These are phyloP conservation scores for Spondyliosoma cantharus DNA, from an alignment of 2,797 vertebrate genomes.

Conservation along the genomic window DNA sequence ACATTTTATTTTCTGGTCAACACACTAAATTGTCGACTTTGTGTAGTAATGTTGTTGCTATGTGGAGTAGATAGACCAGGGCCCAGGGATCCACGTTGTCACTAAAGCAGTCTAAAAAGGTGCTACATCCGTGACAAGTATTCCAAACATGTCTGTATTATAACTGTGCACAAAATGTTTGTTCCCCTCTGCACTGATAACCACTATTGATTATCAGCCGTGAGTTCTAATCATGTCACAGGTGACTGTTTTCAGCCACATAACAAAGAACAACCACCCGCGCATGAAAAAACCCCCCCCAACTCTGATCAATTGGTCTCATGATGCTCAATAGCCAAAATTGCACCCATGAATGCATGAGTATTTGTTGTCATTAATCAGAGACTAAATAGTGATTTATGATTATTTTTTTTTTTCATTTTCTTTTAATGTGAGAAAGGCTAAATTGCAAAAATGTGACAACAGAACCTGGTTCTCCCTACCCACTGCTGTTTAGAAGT, in stretches of 20 bases:
- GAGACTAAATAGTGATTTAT: constrained; percentile 28
- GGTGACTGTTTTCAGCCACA: background rate
- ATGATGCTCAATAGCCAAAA: constrained; percentile 36
- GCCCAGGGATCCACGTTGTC: constrained; percentile 74
- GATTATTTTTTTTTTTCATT: constrained; percentile 3
- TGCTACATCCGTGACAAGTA: constrained; percentile 73
- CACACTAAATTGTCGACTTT: constrained; percentile 84
- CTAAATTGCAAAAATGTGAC: constrained; percentile 57
- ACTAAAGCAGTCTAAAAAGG: constrained; percentile 66
- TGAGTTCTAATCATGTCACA: constrained; percentile 42
- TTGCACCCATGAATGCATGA: constrained; percentile 62
- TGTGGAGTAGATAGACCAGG: constrained; percentile 86
- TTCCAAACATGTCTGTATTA: constrained; percentile 66
- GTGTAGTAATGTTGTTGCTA: constrained; percentile 86
- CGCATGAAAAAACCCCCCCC: constrained; percentile 45
- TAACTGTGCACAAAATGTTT: constrained; percentile 61
- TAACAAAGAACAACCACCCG: constrained; percentile 20
- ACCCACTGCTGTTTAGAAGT: constrained; percentile 78
- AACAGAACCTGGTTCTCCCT: constrained; percentile 80
- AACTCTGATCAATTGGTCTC: constrained; percentile 45
- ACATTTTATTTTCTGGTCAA: constrained; percentile 82
- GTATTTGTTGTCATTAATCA: constrained; percentile 55
- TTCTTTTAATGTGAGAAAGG: constrained; percentile 33
- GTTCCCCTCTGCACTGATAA: constrained; percentile 25
- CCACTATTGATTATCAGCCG: constrained; percentile 24